A percentile compares a stretch with the other conserved stretches of the same genome.
Evolutionary conservation across 2,113 vertebrate genomes (phyloP).

Genomic region (Rousettus leschenaultii): DNA sequence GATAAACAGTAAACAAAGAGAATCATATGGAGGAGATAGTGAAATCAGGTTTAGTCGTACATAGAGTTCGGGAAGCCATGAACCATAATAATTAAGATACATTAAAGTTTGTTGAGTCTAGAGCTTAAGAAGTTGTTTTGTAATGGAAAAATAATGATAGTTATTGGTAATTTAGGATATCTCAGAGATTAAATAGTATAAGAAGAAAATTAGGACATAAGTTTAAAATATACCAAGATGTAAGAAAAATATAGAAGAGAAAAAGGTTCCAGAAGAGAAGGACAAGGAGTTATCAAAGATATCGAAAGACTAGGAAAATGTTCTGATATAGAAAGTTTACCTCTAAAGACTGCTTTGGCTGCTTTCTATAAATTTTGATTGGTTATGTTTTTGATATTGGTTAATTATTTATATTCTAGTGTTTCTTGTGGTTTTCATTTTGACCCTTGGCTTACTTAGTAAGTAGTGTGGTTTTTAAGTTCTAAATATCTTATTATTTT

Average conservation of each 20-base stretch:
- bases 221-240: neutral
- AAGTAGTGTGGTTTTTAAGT: neutral
- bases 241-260: neutral
- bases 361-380: neutral
- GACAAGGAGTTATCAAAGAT: neutral
- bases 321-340: neutral
- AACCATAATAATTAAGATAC: neutral
- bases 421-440: neutral
- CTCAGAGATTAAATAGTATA: neutral
- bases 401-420: neutral
- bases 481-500: neutral
- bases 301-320: neutral
- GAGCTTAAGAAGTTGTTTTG: neutral
- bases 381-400: neutral
- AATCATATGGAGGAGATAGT: neutral
- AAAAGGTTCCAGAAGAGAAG: neutral
- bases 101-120: neutral
- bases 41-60: neutral
- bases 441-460: neutral
- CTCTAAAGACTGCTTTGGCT: neutral
- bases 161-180: neutral
- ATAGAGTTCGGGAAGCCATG: neutral
- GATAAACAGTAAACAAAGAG: neutral
- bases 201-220: neutral
- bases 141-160: neutral